phyloP scores from a whole-genome alignment of 1,140 invertebrate genomes.

The Sweltsa coloradensis region DNA sequence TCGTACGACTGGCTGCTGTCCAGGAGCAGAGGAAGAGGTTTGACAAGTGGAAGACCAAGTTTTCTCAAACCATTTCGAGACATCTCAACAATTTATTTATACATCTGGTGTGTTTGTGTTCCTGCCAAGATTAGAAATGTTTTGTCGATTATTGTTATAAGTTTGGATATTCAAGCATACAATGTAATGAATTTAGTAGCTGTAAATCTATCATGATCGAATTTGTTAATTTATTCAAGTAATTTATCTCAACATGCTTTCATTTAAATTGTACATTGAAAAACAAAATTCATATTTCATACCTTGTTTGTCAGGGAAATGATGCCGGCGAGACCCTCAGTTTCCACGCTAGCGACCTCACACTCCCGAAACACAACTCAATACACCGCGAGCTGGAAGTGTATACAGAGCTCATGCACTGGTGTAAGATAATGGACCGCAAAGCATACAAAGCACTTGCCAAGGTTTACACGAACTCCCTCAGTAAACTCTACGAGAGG shows the following conservation, averaged over 20 bases:
- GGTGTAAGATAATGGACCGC: conserved; percentile 74
- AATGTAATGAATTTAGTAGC: no score
- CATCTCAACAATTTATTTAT: conserved; percentile 91
- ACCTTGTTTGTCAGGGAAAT: no score
- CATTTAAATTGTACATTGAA: no score
- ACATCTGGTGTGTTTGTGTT: no score
- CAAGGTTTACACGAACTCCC: conserved; percentile 63
- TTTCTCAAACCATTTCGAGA: conserved; percentile 67
- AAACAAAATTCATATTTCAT: no score
- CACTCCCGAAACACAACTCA: conserved; percentile 57
- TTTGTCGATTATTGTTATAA: conserved; percentile 6
- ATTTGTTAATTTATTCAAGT: no score
- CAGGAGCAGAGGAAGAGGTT: conserved; percentile 79
- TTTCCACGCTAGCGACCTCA: conserved; percentile 44
- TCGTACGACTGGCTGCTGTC: conserved; percentile 63
- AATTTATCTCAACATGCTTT: no score
- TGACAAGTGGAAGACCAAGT: conserved; percentile 71
- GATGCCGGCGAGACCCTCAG: conserved; percentile 44
- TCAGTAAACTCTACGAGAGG: conserved; percentile 74
- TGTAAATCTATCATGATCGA: no score
- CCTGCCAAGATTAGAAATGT: not conserved
- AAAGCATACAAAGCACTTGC: conserved; percentile 67
- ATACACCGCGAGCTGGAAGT: conserved; percentile 73
- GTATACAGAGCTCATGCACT: conserved; percentile 83
- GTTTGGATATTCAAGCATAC: no score